Conservation (phyloP, 2,113 vertebrate species). For the Chrysochloris asiatica region DNA sequence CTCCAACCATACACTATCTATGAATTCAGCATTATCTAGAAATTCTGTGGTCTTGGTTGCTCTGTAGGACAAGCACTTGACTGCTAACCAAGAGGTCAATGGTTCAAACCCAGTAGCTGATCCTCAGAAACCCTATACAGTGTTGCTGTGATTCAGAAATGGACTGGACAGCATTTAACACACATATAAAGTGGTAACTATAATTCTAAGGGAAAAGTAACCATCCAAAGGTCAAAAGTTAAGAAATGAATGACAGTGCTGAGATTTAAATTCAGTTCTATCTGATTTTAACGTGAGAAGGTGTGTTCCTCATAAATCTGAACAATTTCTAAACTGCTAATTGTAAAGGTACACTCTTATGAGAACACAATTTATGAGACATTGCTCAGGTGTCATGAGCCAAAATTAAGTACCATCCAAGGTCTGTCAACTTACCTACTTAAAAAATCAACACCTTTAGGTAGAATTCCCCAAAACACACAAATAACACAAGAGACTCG, state of each 20-base stretch:
- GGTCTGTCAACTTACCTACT: background rate
- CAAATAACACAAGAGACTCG: background rate
- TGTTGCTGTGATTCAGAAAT: too few relatives aligned
- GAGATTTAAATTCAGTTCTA: background rate
- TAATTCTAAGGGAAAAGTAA: background rate
- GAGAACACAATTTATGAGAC: background rate
- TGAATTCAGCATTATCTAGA: background rate
- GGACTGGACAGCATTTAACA: too few relatives aligned
- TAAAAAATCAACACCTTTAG: background rate
- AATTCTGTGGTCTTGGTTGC: too few relatives aligned
- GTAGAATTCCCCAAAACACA: background rate
- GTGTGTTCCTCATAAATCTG: background rate
- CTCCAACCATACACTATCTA: background rate
- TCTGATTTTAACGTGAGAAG: background rate
- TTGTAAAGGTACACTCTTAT: background rate
- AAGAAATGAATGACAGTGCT: background rate
- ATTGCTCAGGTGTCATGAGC: background rate
- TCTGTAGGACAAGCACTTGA: too few relatives aligned
- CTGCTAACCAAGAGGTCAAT: too few relatives aligned
- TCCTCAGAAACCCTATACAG: too few relatives aligned
- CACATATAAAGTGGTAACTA: too few relatives aligned
- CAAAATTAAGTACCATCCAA: background rate
- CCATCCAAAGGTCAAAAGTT: background rate
- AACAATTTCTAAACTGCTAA: background rate
- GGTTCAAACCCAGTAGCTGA: too few relatives aligned